phyloP scores from a whole-genome alignment of 2,113 vertebrate species.

The Oxyura jamaicensis region DNA sequence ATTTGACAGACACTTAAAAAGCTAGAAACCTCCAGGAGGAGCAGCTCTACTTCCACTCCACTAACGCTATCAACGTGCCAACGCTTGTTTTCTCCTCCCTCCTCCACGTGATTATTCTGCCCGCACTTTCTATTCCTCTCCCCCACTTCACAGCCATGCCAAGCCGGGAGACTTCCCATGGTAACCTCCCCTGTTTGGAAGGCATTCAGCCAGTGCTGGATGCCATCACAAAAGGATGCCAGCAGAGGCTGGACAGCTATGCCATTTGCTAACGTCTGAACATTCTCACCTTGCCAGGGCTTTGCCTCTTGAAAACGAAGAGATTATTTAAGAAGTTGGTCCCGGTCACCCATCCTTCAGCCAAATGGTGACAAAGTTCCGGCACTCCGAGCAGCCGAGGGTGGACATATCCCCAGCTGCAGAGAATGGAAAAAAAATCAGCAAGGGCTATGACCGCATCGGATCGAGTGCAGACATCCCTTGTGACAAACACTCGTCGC shows the following conservation, averaged over 20 bases:
- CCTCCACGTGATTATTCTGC: neutral
- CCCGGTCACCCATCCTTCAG: constrained; percentile 89
- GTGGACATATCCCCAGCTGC: constrained; percentile 93
- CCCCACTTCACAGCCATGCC: rapidly evolving
- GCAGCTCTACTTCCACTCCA: neutral
- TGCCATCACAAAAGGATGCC: neutral
- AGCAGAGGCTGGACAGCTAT: neutral
- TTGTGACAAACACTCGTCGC: neutral
- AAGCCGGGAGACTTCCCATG: neutral
- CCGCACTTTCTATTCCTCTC: neutral
- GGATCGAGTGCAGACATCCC: neutral
- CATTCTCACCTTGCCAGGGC: constrained; percentile 90
- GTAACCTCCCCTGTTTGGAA: neutral
- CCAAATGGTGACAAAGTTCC: constrained; percentile 91
- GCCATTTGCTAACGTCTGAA: neutral
- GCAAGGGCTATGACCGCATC: neutral
- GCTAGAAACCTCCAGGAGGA: neutral
- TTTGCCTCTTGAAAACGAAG: constrained; percentile 87
- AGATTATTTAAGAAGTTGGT: constrained; percentile 79
- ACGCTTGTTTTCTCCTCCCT: neutral
- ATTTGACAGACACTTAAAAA: neutral
- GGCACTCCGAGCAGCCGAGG: constrained; percentile 91
- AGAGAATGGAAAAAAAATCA: neutral
- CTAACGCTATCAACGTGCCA: neutral
- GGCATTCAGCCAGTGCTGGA: rapidly evolving